Evolutionary conservation across 2,113 vertebrate genomes (phyloP), one percentile per base, ranked within the genome.

Genomic region (Panthera leo): DNA sequence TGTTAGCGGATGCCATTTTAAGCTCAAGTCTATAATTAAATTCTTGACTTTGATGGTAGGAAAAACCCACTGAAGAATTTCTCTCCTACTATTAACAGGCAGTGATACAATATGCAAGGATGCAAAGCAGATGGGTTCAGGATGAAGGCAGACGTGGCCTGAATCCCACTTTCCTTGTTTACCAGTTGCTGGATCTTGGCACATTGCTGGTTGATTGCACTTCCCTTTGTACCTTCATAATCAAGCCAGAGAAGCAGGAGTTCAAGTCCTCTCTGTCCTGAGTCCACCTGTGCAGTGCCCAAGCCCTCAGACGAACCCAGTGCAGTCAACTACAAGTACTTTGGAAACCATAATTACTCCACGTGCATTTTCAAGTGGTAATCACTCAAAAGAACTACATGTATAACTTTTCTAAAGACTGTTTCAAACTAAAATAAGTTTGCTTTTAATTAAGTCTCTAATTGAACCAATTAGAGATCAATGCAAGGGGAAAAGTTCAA

Each of bases 1-100:
- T 45, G 31, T 19, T 39, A 18, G 45, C 85, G 87, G 42, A 83
- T 25, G 29, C 13, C 53, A 85, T 55, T 86, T 90, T 67, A 58
- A 84, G 85, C n/a, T 23, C 39, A 95, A 96, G 95, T 53, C 89
- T 96, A 0, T 55, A 79, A 89, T 92, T 90, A 84, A 79, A 65
- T 70, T 71, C 42, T 42, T 79, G 45, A 96, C 61, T 96, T 89
- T 53, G 75, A 90, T 31, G 70, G 48, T 80, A 36, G 76, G 92
- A 76, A 91, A 84, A 95, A 21, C 11, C 51, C 36, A 76, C n/a
- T 9, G 51, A 89, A 68, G 39, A 55, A 34, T 75, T 86, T 45
- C 34, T 36, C 36, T 85, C 45, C 48, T 76, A 18, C 10, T n/a
- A 75, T 36, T 70, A 61, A 42, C 48, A 87, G 29, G n/a, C 4